phyloP scores from a whole-genome alignment of 1,140 invertebrate genomes.

The Cephus cinctus region DNA sequence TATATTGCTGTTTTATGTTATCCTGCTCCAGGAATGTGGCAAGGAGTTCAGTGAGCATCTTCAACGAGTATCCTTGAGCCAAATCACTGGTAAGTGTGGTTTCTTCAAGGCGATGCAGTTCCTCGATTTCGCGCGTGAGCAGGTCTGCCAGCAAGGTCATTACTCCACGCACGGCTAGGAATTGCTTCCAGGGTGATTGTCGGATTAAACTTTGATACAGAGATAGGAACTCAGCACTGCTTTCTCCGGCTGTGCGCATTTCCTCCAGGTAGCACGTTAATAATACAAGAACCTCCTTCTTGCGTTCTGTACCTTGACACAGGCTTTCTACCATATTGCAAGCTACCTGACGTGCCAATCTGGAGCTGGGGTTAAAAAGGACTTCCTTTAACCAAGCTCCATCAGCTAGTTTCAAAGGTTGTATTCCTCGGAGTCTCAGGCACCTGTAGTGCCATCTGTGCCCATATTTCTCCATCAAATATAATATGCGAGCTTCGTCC shows the following conservation, averaged over 20 bases:
- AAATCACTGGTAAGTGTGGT: slow-evolving; percentile 92
- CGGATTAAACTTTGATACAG: slow-evolving; percentile 84
- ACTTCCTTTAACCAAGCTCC: slow-evolving; percentile 85
- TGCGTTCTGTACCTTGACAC: slow-evolving; percentile 70
- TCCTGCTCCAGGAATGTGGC: slow-evolving; percentile 81
- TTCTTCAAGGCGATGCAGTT: slow-evolving; percentile 82
- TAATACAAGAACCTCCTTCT: slow-evolving; percentile 78
- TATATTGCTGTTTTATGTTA: slow-evolving; percentile 84
- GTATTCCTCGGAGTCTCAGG: slow-evolving; percentile 40
- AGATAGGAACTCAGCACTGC: slow-evolving; percentile 86
- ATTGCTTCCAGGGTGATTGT: slow-evolving; percentile 89
- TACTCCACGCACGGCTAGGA: slow-evolving; percentile 84
- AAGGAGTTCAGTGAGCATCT: slow-evolving; percentile 84
- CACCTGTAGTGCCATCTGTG: slow-evolving; percentile 60
- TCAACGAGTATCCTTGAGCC: slow-evolving; percentile 87
- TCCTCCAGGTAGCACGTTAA: slow-evolving; percentile 87
- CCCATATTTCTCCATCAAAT: slow-evolving; percentile 78
- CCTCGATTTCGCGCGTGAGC: slow-evolving; percentile 84
- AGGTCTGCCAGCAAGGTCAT: slow-evolving; percentile 81
- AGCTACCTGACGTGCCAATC: slow-evolving; percentile 83
- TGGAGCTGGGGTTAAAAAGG: slow-evolving; percentile 87
- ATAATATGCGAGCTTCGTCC: slow-evolving; percentile 59
- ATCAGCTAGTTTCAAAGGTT: slow-evolving; percentile 59
- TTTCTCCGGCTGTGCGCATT: slow-evolving; percentile 81
- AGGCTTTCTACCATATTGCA: slow-evolving; percentile 86